These are phyloP conservation scores for Pygoscelis adeliae DNA, from an alignment of 2,113 vertebrate species.

Conservation along the genomic window DNA sequence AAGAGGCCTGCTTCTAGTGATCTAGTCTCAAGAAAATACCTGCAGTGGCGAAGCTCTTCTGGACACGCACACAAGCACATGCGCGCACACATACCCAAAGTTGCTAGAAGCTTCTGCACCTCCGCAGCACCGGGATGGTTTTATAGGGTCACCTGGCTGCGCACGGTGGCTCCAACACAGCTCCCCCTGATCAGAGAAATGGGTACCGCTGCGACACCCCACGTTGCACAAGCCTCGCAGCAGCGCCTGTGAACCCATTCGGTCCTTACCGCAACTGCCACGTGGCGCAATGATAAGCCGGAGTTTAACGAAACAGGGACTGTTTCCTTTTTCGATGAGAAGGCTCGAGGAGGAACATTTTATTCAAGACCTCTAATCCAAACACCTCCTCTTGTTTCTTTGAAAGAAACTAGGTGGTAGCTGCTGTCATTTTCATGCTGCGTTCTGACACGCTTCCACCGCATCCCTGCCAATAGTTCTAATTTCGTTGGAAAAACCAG, in stretches of 20 bases:
- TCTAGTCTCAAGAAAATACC: not conserved
- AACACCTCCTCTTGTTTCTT: not conserved
- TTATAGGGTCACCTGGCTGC: not conserved
- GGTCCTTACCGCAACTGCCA: fast-evolving
- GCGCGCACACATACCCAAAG: fast-evolving
- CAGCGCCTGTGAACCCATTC: fast-evolving
- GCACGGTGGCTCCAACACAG: not conserved
- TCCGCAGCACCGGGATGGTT: not conserved
- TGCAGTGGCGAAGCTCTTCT: not conserved
- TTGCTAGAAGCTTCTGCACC: not conserved
- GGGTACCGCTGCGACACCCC: not conserved
- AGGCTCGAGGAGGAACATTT: not conserved
- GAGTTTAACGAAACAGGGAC: not conserved
- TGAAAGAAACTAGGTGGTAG: not conserved
- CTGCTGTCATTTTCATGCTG: slow-evolving; percentile 7
- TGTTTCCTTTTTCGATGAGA: not conserved
- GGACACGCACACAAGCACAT: fast-evolving
- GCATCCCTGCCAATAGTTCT: slow-evolving; percentile 16
- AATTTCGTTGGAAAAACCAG: not conserved
- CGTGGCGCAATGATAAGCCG: fast-evolving
- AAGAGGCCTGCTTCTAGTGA: not conserved
- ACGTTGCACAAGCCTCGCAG: not conserved
- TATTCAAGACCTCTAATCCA: not conserved
- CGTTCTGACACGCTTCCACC: not conserved
- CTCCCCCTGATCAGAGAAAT: fast-evolving